Base-by-base conservation (phyloP, 2,888 invertebrate genomes). In the Ariolimax columbianus region DNA sequence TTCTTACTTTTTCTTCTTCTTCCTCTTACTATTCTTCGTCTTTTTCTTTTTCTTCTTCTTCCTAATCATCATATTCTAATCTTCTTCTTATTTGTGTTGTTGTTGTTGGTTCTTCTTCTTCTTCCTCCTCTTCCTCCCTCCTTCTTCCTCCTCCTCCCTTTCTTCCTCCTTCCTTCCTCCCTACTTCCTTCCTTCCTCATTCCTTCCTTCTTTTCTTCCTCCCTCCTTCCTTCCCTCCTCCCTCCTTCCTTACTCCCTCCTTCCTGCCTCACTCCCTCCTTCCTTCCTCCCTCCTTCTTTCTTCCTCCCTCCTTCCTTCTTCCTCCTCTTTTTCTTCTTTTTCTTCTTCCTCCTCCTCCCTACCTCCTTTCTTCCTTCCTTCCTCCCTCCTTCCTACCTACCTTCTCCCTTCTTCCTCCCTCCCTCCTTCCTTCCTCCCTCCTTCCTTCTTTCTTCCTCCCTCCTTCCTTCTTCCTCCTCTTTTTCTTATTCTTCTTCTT, bases 271-370 rank as follows among this genome's bases (percentile, higher is more conserved):
- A 43, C 77, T 68, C 23, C 40, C n/a, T n/a, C 26, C 63, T 9
- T 33, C 30, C 30, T n/a, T 59, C 33, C 36, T 70, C 38, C 36
- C 68, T 47, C 30, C 23, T 47, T 75, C 77, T 83, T 38, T 33
- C 63, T 63, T 66, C 40, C n/a, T 63, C 63, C n/a, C 43, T 66
- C 43, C 33, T n/a, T 77, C 66, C 38, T 36, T 63, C 77, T 77
- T 63, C 40, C 40, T 23, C 30, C 30, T 40, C 30, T 59, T 66
- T 40, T 47, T 51, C 30, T 75, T 43, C 63, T 47, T 30, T 23
- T 82, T 38, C 40, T 30, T n/a, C n/a, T n/a, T n/a, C n/a, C n/a
- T n/a, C n/a, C n/a, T n/a, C n/a, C n/a, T n/a, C n/a, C n/a, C n/a
- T n/a, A n/a, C n/a, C n/a, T n/a, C n/a, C n/a, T n/a, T n/a, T n/a